Base-by-base conservation (phyloP, 2,797 vertebrate species). In the Galaxias olidus region DNA sequence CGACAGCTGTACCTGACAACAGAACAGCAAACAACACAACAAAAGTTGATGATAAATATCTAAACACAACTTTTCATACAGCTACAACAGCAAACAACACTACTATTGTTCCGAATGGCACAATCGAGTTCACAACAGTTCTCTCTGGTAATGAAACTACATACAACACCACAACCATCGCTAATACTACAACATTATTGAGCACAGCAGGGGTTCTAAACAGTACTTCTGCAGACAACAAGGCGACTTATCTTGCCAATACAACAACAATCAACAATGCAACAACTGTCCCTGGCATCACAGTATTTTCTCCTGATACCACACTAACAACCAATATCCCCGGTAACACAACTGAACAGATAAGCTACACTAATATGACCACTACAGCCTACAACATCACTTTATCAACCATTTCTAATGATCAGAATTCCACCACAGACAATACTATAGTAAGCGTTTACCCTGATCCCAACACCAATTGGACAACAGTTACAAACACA, bases 331-430 rank as follows among this genome's bases (percentile, higher is more conserved):
- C 68, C 1, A 18, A 20, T 41, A 15, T 30, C 4, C 46, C n/a
- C 30, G 46, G 14, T 30, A 61, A 61, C 65, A 61, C 19, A 45
- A 67, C 52, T 6, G 52, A 19, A 10, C 30, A 55, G 17, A 42
- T 2, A 41, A 40, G 51, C 48, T 58, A 19, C 69, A 2, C 58
- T 76, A 13, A 12, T n/a, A n/a, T 20, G 4, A 18, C 15, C 48
- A 43, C 10, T 3, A 12, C 9, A 14, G 10, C 3, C 18, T 43
- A 17, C 9, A 74, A 74, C 19, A 57, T 63, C 6, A 77, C 65
- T 4, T 20, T 10, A 63, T 17, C 20, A 6, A 53, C 18, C 14
- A 50, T 9, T 15, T 11, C 18, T 30, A 30, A 30, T 30, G 30
- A 3, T 30, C 6, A 30, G 2, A 30, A 30, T 30, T 30, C 30